Base-by-base conservation (phyloP, 2,113 vertebrate species). In the Potamarius usumacintae region DNA sequence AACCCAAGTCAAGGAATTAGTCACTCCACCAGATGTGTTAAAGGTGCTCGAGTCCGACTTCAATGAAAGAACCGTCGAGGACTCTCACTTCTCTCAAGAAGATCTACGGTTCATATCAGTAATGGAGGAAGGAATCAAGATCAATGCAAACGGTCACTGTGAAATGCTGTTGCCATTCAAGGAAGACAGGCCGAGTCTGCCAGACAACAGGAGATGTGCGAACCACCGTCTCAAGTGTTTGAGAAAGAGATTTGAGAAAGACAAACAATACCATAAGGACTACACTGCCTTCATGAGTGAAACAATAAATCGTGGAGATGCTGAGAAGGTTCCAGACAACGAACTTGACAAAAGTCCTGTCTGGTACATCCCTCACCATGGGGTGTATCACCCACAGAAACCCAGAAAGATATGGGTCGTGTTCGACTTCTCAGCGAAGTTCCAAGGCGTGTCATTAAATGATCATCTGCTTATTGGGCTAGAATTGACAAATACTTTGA, bases 161-260 rank as follows among this genome's bases (percentile, higher is more conserved):
- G 82, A 83, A 34, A 42, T 83, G 53, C 62, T 62, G 2, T 12
- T 83, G 42, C 82, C 82, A 65, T 83, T 67, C 52, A 83, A 67
- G 42, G 22, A 42, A n/a, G 71, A 74, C 3, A 74, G 53, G 20
- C 84, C 67, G 42, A 30, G 25, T 42, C 69, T 74, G 11, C 67
- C 27, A 53, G 25, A 72, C 53, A 74, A 76, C 30, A 60, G 18
- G 17, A 74, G 7, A 2, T 85, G 67, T 50, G 67, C 67, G 0
- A 7, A 58, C 22, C 67, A 72, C 5, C 5, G 52, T 7, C 52
- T 52, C 52, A 52, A 52, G 9, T 52, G 52, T 52, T 9, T 52
- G 52, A 52, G 9, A 9, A 52, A 52, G 9, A 52, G 52, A 52
- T 2, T 52, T 52, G 52, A 52, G 52, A 52, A 52, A 52, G 52